Evolutionary conservation across 1,140 invertebrate species (phyloP), one percentile per base, ranked within the genome.

Genomic region (Bombus cullumanus): DNA sequence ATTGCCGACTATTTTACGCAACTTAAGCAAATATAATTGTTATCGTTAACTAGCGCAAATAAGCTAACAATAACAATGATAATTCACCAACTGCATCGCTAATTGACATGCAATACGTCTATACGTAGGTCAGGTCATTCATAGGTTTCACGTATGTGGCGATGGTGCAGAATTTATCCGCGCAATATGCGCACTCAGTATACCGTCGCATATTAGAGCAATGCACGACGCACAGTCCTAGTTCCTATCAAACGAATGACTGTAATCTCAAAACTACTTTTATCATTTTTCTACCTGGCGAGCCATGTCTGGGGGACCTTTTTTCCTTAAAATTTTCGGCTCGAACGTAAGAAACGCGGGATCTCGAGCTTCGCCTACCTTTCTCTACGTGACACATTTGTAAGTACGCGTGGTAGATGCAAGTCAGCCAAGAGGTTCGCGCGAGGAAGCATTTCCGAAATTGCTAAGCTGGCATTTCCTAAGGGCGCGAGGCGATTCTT

Each of bases 11-110:
- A 25, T 22, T 37, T 34, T 37, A 25, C 34, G 66, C 66, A 68
- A 68, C 34, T 39, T 77, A 53, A 28, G 72, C 12, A 53, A 53
- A 53, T 53, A 6, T 53, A 53, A 53, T 53, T 53, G 47, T 53
- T 53, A 53, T 53, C 47, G 18, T 53, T 53, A 53, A 53, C 18
- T 22, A 6, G 6, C 47, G 18, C 59, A 77, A 77, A 77, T 83
- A 83, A 22, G 10, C 37, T 22, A 76, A 68, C 81, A 68, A 83
- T 76, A 77, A 83, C 59, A 62, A 66, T 22, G 81, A 77, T 77
- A 25, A 83, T 83, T 83, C 25, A 39, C 53, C 41, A n/a, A 31
- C n/a, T 31, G 73, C 34, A 28, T 76, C 53, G 15, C 12, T 62
- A 66, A 41, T 22, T n/a, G 41, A 66, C 28, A n/a, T 25, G 43